phyloP scores from a whole-genome alignment of 2,113 vertebrate genomes.

The Menidia beryllina region DNA sequence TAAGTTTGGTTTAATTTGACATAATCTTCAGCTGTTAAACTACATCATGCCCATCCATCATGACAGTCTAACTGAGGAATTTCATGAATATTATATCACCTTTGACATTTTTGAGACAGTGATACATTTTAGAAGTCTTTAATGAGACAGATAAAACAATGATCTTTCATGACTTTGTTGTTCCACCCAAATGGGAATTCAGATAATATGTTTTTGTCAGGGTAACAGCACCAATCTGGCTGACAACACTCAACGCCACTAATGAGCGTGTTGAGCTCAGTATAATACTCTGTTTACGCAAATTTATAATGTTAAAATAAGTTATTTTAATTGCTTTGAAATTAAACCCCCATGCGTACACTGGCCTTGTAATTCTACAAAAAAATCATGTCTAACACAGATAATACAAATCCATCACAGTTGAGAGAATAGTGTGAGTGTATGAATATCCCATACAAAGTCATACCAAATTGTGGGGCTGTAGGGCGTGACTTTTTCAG shows the following conservation, averaged over 20 bases:
- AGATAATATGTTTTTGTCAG: conserved; percentile 5
- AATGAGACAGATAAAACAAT: background rate
- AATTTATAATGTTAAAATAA: background rate
- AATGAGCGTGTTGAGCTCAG: background rate
- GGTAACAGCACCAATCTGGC: background rate
- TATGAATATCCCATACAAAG: no score
- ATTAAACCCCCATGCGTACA: background rate
- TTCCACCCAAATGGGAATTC: conserved; percentile 12
- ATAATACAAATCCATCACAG: no score
- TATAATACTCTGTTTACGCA: background rate
- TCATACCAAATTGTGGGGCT: no score
- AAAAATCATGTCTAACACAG: no score
- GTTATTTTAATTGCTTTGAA: background rate
- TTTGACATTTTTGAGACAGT: background rate
- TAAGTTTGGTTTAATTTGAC: background rate
- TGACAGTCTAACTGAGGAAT: background rate
- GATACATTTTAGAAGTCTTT: background rate
- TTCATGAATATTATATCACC: background rate
- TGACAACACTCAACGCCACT: background rate
- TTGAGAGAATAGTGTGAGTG: no score
- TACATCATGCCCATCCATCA: background rate
- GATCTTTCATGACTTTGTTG: background rate
- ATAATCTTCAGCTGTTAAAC: background rate
- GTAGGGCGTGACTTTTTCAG: no score
- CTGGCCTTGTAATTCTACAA: no score